phyloP scores from a whole-genome alignment of 2,888 invertebrate genomes.

The Xestia c-nigrum region DNA sequence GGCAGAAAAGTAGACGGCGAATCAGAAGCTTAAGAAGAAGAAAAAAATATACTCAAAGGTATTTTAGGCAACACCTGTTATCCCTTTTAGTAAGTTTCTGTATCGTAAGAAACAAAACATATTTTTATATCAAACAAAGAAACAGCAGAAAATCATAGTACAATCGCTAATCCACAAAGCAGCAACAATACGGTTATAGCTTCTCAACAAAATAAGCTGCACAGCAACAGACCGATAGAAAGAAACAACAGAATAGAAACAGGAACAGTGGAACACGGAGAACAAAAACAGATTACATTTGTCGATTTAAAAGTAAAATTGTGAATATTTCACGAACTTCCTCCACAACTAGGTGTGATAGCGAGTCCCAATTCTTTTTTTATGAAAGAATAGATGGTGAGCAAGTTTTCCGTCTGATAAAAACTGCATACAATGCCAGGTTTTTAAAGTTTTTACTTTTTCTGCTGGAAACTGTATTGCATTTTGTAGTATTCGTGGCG shows the following conservation, averaged over 20 bases:
- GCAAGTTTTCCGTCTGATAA: constrained; percentile 60
- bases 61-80: not conserved
- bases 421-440: constrained; percentile 66
- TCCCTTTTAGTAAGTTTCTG: not conserved
- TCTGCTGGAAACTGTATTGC: constrained; percentile 60
- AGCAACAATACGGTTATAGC: constrained; percentile 35
- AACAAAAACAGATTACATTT: constrained; percentile 61
- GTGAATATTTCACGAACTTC: constrained; percentile 61
- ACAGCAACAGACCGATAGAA: constrained; percentile 36
- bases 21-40: not conserved
- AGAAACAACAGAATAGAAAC: constrained; percentile 32
- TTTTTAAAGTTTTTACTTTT: constrained; percentile 63
- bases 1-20: not conserved
- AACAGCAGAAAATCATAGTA: constrained; percentile 23
- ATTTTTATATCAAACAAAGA: not conserved
- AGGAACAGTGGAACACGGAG: constrained; percentile 37
- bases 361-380: constrained; percentile 53
- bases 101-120: not conserved
- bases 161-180: constrained; percentile 31
- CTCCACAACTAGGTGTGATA: constrained; percentile 65
- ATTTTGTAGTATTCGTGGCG: constrained; percentile 60
- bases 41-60: not conserved
- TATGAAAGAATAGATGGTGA: constrained; percentile 63
- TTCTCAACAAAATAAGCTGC: constrained; percentile 42
- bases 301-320: constrained; percentile 67